phyloP scores from a whole-genome alignment of 2,797 vertebrate species.

The Okamejei kenojei region DNA sequence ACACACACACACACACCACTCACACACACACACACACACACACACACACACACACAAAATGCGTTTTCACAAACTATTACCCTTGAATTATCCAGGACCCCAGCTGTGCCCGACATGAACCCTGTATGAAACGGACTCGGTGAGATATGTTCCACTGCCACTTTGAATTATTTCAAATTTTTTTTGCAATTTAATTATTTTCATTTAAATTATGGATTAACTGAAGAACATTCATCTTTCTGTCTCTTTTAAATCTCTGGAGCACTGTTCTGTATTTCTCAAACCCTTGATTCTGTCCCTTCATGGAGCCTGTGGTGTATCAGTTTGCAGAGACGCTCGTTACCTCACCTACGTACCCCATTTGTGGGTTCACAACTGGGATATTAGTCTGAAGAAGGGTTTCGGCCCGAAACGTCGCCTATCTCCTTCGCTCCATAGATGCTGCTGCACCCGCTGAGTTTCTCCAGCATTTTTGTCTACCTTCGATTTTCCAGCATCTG shows the following conservation, averaged over 20 bases:
- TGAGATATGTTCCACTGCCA: background rate
- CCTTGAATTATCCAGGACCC: background rate
- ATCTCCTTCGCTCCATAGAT: no score
- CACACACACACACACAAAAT: no score
- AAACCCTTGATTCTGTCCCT: background rate
- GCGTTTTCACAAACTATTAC: background rate
- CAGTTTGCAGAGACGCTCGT: background rate
- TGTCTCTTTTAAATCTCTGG: background rate
- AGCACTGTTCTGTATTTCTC: background rate
- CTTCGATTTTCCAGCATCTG: no score
- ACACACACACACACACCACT: background rate
- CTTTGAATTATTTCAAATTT: conserved; percentile 7
- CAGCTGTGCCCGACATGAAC: background rate
- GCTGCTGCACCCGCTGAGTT: no score
- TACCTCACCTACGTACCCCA: background rate
- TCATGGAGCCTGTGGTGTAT: background rate
- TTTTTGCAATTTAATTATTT: background rate
- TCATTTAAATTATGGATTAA: background rate
- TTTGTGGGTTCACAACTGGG: background rate
- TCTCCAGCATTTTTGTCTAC: no score
- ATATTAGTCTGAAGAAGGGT: no score
- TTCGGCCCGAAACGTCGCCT: no score
- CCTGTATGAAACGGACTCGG: background rate
- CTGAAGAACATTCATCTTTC: background rate
- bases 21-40: no score